Base-by-base conservation (phyloP, 2,797 vertebrate genomes). In the Gymnoscopelus braueri region DNA sequence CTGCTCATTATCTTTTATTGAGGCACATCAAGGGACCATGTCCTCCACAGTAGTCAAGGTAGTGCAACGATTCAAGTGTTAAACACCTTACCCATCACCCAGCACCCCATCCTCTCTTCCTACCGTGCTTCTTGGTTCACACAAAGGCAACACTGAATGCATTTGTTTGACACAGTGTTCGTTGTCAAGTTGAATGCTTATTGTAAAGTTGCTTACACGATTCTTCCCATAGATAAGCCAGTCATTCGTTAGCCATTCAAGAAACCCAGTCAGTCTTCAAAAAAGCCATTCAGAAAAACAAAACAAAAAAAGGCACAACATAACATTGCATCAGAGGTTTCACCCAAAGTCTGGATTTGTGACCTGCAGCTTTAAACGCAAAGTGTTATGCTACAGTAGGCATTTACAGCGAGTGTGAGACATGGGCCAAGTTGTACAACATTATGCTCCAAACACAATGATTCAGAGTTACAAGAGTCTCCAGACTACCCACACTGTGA, bases 21-120 rank as follows among this genome's bases (percentile, higher is more conserved):
- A 94, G 93, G 94, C 94, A 95, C 94, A 93, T 91, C 81, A 91
- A 94, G 89, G 90, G 89, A 93, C 87, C 86, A 90, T 88, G 84
- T 88, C 85, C 85, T 91, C 76, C 87, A 84, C 87, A 93, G 91
- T 91, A 90, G 89, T 91, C 63, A 56, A 44, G 63, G 78, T 67
- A 58, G 71, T 80, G 78, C 83, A 85, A 72, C 32, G 78, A 61
- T 71, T 93, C 78, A 85, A 90, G 94, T 80, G 86, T 81, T 92
- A 68, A 85, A 77, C 89, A 89, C 88, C 83, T 92, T 69, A 92
- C 93, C 94, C 93, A 94, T 93, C 94, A 95, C 94, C 94, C 90
- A 90, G 55, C 67, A 79, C 69, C 63, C 68, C 63, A 48, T n/a
- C 55, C 23, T 26, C 49, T 57, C 15, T 14, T 13, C 15, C 65